phyloP scores from a whole-genome alignment of 2,888 invertebrate species.

The Dusona sp. region DNA sequence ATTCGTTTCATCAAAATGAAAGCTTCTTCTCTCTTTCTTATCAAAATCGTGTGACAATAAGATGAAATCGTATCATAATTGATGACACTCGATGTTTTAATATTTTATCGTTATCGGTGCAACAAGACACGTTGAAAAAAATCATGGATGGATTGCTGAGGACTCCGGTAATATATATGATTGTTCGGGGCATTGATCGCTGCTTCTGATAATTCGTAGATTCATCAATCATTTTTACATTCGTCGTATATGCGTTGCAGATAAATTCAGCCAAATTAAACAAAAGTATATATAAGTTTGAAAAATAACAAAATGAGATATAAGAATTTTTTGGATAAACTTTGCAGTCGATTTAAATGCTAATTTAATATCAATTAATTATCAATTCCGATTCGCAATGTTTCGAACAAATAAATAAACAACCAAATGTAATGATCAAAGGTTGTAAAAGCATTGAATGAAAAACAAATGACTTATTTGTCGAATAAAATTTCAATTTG shows the following conservation, averaged over 20 bases:
- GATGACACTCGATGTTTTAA: constrained; percentile 12
- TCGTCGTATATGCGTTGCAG: not conserved
- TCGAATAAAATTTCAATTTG: constrained; percentile 1
- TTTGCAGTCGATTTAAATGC: not conserved
- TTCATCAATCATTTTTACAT: not conserved
- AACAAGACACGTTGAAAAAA: not conserved
- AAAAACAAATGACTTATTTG: not conserved
- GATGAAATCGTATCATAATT: not conserved
- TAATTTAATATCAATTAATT: not conserved
- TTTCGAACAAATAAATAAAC: not conserved
- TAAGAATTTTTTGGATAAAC: not conserved
- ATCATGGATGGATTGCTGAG: not conserved
- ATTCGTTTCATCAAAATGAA: not conserved
- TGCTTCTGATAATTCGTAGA: not conserved
- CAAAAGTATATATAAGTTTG: not conserved
- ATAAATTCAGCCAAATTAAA: not conserved
- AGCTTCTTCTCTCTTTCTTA: not conserved
- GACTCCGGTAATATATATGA: not conserved
- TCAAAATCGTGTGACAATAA: not conserved
- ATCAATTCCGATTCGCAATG: not conserved
- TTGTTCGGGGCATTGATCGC: constrained; percentile 10
- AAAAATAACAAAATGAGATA: not conserved
- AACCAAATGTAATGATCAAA: not conserved
- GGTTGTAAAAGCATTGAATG: not conserved
- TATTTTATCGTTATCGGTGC: constrained; percentile 1